These are phyloP conservation scores for Slavum lentiscoides DNA, from an alignment of 2,888 invertebrate genomes.

Conservation along the genomic window DNA sequence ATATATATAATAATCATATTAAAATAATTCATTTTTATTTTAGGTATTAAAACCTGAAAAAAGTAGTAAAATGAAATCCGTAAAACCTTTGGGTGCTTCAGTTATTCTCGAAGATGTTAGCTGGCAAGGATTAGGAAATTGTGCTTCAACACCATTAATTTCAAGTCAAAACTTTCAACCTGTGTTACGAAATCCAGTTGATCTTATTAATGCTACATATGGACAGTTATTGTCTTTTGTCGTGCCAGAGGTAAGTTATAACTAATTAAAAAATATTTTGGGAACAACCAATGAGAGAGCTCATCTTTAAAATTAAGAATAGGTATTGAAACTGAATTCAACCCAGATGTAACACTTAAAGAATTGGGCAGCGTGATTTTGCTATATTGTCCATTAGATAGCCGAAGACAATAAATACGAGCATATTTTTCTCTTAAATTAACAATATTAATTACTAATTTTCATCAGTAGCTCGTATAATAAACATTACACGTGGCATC, in stretches of 20 bases:
- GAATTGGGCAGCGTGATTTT: too few relatives aligned
- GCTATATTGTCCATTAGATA: too few relatives aligned
- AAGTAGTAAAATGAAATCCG: constrained; percentile 22
- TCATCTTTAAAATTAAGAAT: too few relatives aligned
- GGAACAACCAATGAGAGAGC: too few relatives aligned
- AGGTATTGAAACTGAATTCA: too few relatives aligned
- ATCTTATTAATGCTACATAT: constrained; percentile 78
- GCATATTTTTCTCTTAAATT: too few relatives aligned
- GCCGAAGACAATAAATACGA: too few relatives aligned
- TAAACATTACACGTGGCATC: too few relatives aligned
- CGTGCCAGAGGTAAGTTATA: constrained; percentile 72
- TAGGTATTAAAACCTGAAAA: constrained; percentile 44
- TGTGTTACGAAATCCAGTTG: constrained; percentile 80
- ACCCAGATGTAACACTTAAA: too few relatives aligned
- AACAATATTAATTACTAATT: too few relatives aligned
- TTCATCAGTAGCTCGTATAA: too few relatives aligned
- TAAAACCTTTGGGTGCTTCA: constrained; percentile 65
- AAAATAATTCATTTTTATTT: constrained; percentile 26
- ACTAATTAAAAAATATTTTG: too few relatives aligned
- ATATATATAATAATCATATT: constrained; percentile 20
- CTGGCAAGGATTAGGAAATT: constrained; percentile 71
- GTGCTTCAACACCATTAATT: constrained; percentile 64
- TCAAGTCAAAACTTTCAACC: constrained; percentile 72
- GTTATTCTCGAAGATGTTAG: constrained; percentile 66
- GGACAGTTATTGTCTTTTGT: constrained; percentile 80